Conservation (phyloP, 2,797 vertebrate species). For the Xiphorhynchus erythropygius region DNA sequence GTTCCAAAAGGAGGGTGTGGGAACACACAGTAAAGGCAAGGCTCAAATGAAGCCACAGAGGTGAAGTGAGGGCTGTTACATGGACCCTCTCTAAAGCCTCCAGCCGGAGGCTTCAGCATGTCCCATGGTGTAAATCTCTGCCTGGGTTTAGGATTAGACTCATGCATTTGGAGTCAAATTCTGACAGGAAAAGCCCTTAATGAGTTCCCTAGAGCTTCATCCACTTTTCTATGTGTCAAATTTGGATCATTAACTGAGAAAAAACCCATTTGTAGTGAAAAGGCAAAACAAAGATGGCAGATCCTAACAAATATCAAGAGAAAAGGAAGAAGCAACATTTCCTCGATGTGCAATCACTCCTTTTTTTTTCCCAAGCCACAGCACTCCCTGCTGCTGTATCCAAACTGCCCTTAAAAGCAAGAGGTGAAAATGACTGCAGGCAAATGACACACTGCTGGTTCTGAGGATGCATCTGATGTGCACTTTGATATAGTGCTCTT, state of each 20-base stretch:
- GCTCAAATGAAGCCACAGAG: not conserved
- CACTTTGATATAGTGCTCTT: not conserved
- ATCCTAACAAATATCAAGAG: not conserved
- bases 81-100: not conserved
- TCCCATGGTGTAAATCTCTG: not conserved
- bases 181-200: slow-evolving; percentile 11
- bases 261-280: not conserved
- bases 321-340: not conserved
- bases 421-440: not conserved
- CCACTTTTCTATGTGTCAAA: not conserved
- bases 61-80: not conserved
- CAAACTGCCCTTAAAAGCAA: not conserved
- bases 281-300: not conserved
- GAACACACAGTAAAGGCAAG: not conserved
- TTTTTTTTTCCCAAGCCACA: not conserved
- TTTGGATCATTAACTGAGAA: not conserved
- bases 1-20: not conserved
- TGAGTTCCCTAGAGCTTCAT: slow-evolving; percentile 6
- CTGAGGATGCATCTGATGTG: not conserved
- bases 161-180: not conserved
- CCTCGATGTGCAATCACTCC: not conserved
- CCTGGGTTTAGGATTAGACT: not conserved
- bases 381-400: not conserved
- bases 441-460: not conserved
- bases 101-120: not conserved